Conservation (phyloP, 1,140 invertebrate species). For the Helicoverpa zea region DNA sequence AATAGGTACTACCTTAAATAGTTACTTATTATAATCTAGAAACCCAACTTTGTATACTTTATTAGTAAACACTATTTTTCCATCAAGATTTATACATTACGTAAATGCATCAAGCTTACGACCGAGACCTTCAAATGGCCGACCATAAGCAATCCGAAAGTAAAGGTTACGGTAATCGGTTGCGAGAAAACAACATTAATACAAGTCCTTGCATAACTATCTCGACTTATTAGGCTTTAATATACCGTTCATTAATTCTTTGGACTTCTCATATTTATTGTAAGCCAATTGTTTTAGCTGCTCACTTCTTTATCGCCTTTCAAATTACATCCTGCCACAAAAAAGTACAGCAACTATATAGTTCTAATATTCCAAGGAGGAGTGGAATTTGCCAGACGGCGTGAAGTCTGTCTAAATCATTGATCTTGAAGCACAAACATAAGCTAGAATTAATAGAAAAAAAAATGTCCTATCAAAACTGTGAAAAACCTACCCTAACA, state of each 20-base stretch:
- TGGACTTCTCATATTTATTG: not conserved
- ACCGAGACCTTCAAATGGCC: constrained; percentile 3
- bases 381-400: too few relatives aligned
- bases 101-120: not conserved
- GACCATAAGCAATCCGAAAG: not conserved
- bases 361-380: too few relatives aligned
- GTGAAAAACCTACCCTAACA: not conserved
- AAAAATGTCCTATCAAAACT: too few relatives aligned
- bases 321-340: too few relatives aligned
- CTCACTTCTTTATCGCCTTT: not conserved
- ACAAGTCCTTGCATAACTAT: not conserved
- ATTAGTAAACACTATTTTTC: not conserved
- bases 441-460: too few relatives aligned
- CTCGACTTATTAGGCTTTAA: not conserved
- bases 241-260: not conserved
- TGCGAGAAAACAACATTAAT: constrained; percentile 10
- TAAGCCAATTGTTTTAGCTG: not conserved
- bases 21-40: too few relatives aligned
- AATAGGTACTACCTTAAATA: too few relatives aligned
- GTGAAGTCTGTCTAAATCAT: too few relatives aligned
- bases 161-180: constrained; percentile 15
- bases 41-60: too few relatives aligned
- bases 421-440: too few relatives aligned
- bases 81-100: not conserved
- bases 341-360: too few relatives aligned